phyloP scores from a whole-genome alignment of 2,888 invertebrate genomes.

The Elaeidobius kamerunicus region DNA sequence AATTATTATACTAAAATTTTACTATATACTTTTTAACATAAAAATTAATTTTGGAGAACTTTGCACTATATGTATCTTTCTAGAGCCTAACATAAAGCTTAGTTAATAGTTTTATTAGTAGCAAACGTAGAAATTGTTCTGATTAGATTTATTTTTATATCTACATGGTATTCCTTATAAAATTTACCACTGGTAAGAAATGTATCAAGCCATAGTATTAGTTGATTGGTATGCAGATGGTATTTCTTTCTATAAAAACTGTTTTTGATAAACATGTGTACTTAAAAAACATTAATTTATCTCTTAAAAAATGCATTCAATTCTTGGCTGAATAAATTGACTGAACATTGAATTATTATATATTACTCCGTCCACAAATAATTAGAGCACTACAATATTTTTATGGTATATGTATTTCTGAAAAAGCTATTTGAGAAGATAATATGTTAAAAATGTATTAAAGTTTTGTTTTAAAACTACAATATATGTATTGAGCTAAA shows the following conservation, averaged over 20 bases:
- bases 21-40: conserved; percentile 5
- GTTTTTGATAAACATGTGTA: conserved; percentile 2
- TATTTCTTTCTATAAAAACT: not conserved
- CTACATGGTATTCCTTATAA: conserved; percentile 25
- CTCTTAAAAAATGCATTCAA: too few relatives aligned
- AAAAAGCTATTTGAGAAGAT: too few relatives aligned
- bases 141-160: conserved; percentile 27
- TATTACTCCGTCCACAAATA: too few relatives aligned
- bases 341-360: too few relatives aligned
- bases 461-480: too few relatives aligned
- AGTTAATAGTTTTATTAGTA: conserved; percentile 29
- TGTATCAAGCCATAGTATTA: conserved; percentile 2
- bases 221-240: not conserved
- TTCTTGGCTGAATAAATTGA: too few relatives aligned
- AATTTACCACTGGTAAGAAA: conserved; percentile 7
- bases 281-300: too few relatives aligned
- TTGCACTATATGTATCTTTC: conserved; percentile 11
- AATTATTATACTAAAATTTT: not conserved
- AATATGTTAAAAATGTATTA: too few relatives aligned
- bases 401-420: too few relatives aligned
- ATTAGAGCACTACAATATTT: too few relatives aligned
- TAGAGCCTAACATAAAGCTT: conserved; percentile 21
- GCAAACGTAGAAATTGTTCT: conserved; percentile 37
- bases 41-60: not conserved
- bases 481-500: too few relatives aligned